Base-by-base conservation (phyloP, 2,888 invertebrate genomes). In the Athalia cordata region DNA sequence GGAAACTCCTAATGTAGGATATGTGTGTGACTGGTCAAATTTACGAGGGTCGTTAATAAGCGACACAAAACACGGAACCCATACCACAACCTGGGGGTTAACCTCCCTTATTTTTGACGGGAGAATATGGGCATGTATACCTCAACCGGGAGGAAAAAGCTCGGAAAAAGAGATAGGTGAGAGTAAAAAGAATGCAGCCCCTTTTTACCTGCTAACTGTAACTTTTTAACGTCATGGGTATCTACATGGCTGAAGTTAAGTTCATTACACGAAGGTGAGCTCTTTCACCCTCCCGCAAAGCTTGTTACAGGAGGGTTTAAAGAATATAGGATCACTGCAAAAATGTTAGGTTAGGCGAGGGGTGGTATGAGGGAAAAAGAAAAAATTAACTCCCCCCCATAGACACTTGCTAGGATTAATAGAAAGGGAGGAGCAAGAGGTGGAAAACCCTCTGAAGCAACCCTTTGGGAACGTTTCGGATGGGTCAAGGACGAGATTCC, bases 1-100 rank as follows among this genome's bases (percentile, higher is more conserved):
- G 52, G 50, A 43, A 43, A 29, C 55, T 15, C 55, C 29, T 29
- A 11, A 43, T 52, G 68, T 52, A 55, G 55, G 68, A 50, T 68
- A 43, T 55, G 11, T 45, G 52, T 61, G 29, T 50, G 62, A 49
- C 64, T 50, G 75, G 62, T 75, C 75, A 64, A 62, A 62, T 49
- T 61, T 75, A 64, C 62, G 64, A 64, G 75, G 62, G 62, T 64
- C 64, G 61, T 75, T 75, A 75, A 75, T 75, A 59, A 75, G 61
- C 72, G 75, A 8, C 75, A 45, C 62, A 75, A 75, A 62, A 62
- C 75, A 29, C 29, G 29, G 75, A 72, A 59, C 59, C 13, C 15
- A 7, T n/a, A 3, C 11, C 6, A 9, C 15, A 15, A 7, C 29
- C 13, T 29, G 55, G 45, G 45, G n/a, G 4, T 55, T 55, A 9